Base-by-base conservation (phyloP, 2,113 vertebrate genomes). In the Hyla sarda region DNA sequence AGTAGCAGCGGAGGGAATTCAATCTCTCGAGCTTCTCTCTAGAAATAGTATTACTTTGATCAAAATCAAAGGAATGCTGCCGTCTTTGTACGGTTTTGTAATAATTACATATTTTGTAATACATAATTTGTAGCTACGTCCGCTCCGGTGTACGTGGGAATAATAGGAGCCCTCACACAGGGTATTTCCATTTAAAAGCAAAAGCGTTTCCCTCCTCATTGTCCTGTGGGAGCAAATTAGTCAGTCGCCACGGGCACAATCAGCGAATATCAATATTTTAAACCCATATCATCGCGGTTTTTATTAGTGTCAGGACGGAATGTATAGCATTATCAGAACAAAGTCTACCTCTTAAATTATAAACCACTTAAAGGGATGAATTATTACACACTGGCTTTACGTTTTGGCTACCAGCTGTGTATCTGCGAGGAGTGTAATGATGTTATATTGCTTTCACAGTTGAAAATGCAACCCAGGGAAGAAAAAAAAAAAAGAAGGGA, bases 381-480 rank as follows among this genome's bases (percentile, higher is more conserved):
- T 92, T 93, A 93, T 90, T 90, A 89, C 87, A 89, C 82, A 89
- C 52, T 90, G 92, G 91, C 90, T 93, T 93, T 90, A 91, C 92
- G 82, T 89, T 91, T 90, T 89, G 90, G 89, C 93, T 88, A 81
- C 89, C 90, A 93, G 93, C 89, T 92, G 90, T 92, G 88, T 91
- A 92, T 93, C 93, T 90, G 91, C 48, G 89, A 94, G 91, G 90
- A 93, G 90, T 92, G 93, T 93, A 95, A 95, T 95, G 93, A 94
- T 93, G 94, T 93, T 93, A 95, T 93, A 95, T 91, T 93, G 94
- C 94, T 95, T 95, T 95, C 94, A 95, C 93, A 93, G 91, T 93
- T 91, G 91, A 92, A 94, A 95, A 96, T 95, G 94, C 94, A 95
- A 95, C 93, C 94, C 92, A 87, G 93, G 94, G 94, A 93, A 94